A percentile compares a stretch with the other conserved stretches of the same genome.
Conservation (phyloP, 2,113 vertebrate genomes). For the Amia ocellicauda region DNA sequence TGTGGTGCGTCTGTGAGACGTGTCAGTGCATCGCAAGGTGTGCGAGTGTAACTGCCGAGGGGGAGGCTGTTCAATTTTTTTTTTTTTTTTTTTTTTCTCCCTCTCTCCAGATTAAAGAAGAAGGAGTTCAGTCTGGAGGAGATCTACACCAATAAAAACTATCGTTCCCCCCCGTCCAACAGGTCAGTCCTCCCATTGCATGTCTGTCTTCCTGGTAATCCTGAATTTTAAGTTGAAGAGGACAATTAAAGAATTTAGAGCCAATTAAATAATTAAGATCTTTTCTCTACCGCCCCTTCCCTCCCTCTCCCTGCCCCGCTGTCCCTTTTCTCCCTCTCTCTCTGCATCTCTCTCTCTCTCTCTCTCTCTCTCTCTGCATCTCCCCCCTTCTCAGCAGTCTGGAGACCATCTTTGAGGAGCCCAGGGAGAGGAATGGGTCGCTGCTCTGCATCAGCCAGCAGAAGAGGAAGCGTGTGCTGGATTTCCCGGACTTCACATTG, state of each 20-base stretch:
- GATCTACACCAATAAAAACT: conserved; percentile 98
- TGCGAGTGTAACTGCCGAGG: no score
- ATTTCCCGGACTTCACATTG: conserved; percentile 89
- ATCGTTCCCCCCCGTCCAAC: conserved; percentile 81
- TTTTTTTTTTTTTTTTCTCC: neutral
- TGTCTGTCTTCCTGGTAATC: no score
- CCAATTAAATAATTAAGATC: no score
- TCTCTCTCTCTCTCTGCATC: neutral
- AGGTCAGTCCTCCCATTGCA: conserved; percentile 62
- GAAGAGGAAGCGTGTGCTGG: conserved; percentile 84
- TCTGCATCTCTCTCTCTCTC: neutral
- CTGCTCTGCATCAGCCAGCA: conserved; percentile 86
- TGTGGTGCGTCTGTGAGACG: no score
- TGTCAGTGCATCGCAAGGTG: no score
- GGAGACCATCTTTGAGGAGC: conserved; percentile 96
- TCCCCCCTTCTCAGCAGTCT: conserved; percentile 66
- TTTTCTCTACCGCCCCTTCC: no score
- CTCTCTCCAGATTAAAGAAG: conserved; percentile 80
- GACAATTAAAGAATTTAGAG: no score
- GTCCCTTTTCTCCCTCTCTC: neutral
- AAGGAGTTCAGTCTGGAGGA: conserved; percentile 97
- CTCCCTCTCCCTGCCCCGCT: neutral
- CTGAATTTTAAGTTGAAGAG: no score
- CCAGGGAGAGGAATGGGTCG: conserved; percentile 83
- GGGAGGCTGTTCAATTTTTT: no score